A percentile compares a stretch with the other conserved stretches of the same genome.
These are phyloP conservation scores for Crypturellus undulatus DNA, from an alignment of 2,113 vertebrate genomes.

Conservation along the genomic window DNA sequence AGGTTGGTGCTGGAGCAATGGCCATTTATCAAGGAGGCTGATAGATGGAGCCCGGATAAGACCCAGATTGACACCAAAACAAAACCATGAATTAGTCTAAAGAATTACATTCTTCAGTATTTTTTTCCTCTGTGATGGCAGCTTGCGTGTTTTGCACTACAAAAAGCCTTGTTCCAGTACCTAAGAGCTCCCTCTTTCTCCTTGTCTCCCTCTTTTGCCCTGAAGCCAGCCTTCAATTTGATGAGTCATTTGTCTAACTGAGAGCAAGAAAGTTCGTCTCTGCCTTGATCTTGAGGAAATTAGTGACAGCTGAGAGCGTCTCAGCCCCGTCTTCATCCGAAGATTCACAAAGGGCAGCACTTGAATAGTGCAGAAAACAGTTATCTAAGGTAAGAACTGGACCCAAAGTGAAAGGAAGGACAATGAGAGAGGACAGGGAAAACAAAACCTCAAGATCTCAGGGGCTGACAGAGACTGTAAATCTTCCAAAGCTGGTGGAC, in stretches of 20 bases:
- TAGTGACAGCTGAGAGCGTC: fast-evolving
- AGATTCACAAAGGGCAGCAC: too few relatives aligned
- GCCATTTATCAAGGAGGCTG: neutral
- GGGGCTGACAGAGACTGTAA: neutral
- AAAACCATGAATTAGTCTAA: neutral
- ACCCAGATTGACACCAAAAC: neutral
- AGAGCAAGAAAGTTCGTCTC: neutral
- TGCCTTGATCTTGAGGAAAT: neutral
- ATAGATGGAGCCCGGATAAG: neutral
- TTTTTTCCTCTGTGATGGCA: neutral
- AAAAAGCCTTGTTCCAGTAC: neutral
- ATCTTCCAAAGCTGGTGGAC: neutral
- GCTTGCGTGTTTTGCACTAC: neutral
- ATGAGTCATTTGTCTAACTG: neutral
- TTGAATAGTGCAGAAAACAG: neutral
- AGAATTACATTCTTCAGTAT: neutral
- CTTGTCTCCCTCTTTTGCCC: too few relatives aligned
- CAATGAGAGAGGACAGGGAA: neutral
- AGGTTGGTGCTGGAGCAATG: neutral
- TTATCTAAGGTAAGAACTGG: neutral
- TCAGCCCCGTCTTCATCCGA: too few relatives aligned
- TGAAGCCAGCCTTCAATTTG: neutral
- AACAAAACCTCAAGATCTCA: neutral
- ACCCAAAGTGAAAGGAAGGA: neutral
- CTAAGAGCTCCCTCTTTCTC: neutral